Evolutionary conservation across 53 echinoderm and acorn worm species (phyloP).

Genomic region (Glandiceps talaboti): DNA sequence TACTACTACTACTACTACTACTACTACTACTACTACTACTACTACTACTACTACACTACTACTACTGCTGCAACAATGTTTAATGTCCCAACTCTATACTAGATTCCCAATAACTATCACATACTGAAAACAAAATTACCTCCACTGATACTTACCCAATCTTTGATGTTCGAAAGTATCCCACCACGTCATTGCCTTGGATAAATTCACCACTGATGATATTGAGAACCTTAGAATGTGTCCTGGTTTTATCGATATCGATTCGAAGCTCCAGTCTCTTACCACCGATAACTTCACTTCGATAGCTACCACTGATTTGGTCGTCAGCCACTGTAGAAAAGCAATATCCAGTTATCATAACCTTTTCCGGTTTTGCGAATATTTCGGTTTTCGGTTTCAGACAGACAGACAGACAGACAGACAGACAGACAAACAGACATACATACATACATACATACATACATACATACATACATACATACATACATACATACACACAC

Average conservation of each 20-base stretch:
- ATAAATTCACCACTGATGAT: neutral
- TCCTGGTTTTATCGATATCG: neutral
- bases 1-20: too few relatives aligned
- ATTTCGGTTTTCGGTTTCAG: too few relatives aligned
- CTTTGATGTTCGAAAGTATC: neutral
- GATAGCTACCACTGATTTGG: neutral
- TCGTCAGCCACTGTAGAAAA: neutral
- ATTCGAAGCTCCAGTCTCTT: neutral
- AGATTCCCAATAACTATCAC: too few relatives aligned
- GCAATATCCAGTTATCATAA: too few relatives aligned
- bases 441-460: neutral
- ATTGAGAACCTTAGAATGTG: neutral
- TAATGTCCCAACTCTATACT: too few relatives aligned
- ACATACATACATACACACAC: neutral
- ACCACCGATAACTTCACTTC: neutral
- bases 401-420: neutral
- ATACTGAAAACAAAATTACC: neutral
- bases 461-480: neutral
- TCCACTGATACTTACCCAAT: neutral
- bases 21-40: too few relatives aligned
- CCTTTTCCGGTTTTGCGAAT: neutral
- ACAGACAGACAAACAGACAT: neutral
- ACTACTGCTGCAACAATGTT: too few relatives aligned
- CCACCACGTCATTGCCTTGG: neutral
- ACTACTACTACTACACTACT: too few relatives aligned